Evolutionary conservation across 2,888 invertebrate species (phyloP), one percentile per base, ranked within the genome.

Genomic region (Monochamus alternatus): DNA sequence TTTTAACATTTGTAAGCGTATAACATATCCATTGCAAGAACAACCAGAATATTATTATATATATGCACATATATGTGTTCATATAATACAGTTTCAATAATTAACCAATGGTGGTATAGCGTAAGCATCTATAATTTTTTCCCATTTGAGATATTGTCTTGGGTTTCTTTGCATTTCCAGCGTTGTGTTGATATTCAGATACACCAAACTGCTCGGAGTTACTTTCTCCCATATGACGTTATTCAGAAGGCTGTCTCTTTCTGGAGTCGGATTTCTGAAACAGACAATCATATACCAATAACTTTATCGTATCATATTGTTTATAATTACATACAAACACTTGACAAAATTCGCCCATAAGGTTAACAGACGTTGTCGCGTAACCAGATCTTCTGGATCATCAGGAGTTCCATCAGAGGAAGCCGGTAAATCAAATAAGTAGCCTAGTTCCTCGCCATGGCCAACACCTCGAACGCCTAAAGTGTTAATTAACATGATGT

Each of bases 201-300:
- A 80, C 10, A 55, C 47, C 58, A 80, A 75, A 47, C 65, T 70
- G 59, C 77, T 70, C 59, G 73, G 67, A 55, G 75, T 52, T 10
- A 74, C 75, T 43, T 67, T 69, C 10, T 76, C 75, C 80, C 80
- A 80, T 1, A 66, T 74, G n/a, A 80, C n/a, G 55, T 80, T 80
- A n/a, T 69, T 38, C 43, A 80, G 47, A 14, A 80, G 58, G 30
- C 73, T 74, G 9, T 73, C 71, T 32, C 68, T 69, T 62, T 73
- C 74, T 1, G 78, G 78, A 68, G 80, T 80, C 8, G 80, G 80
- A 65, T 76, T 78, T 52, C 73, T 78, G 44, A 43, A 63, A 63
- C 14, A 63, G 14, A 43, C 1, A 22, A 55, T n/a, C 5, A 38
- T 38, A 7, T 38, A 1, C 5, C 7, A 22, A 38, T 7, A 38